Evolutionary conservation across 2,797 vertebrate genomes (phyloP), one percentile per base, ranked within the genome.

Genomic region (Lacerta viridis): DNA sequence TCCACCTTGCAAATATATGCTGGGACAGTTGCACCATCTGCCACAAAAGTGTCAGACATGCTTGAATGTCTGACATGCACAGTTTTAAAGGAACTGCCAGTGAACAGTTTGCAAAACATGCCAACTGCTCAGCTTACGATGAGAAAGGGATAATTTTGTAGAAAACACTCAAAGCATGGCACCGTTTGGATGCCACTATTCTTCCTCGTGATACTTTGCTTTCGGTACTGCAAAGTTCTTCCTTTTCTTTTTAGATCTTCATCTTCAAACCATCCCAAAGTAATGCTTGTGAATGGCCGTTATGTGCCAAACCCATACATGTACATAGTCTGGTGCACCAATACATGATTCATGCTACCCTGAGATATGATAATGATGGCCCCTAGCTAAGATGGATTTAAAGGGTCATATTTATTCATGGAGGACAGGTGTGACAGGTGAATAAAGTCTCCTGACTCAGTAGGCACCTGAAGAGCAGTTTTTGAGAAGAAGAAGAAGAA

Each of bases 11-110:
- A 94, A 93, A 92, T 78, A 85, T 88, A 85, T 90, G 92, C 90
- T 88, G 92, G 88, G 83, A 83, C 55, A 43, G 93, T 90, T 85
- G 72, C 55, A 90, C 94, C 90, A 93, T 92, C 95, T 95, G 95
- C 88, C 91, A 90, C n/a, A 80, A 74, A 87, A 90, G 86, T 80
- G 92, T 92, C 92, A 90, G 94, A 86, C 83, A 88, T 93, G 18
- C 89, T 92, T 83, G 74, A 85, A 72, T 76, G 59, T 90, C 91
- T 93, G 89, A 91, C 88, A 84, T 15, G 59, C 84, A 90, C 92
- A 89, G 90, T 88, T 93, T 93, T 91, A 90, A 90, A 92, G 23
- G 76, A 87, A 90, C 86, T 94, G 92, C 92, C 92, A 91, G n/a
- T 88, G 89, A 79, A 80, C 88, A 92, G 84, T 93, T 93, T 95